Percentiles rank a stretch among this genome's conserved stretches.
phyloP scores from a whole-genome alignment of 2,113 vertebrate species.

The Cololabis saira region DNA sequence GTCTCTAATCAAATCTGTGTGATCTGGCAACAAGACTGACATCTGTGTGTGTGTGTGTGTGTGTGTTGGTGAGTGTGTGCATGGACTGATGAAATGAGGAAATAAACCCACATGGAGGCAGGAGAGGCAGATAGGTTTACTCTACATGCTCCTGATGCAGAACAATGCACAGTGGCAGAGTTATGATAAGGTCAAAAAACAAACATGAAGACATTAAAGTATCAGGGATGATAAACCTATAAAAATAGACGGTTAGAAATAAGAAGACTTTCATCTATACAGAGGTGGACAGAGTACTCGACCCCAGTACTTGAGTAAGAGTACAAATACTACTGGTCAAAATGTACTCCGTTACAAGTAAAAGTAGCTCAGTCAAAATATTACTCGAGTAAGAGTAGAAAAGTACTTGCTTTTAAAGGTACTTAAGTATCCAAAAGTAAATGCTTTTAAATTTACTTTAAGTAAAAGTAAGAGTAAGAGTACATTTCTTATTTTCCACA shows the following conservation, averaged over 20 bases:
- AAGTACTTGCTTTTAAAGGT: no score
- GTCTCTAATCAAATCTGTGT: constrained; percentile 76
- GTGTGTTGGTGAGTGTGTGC: constrained; percentile 28
- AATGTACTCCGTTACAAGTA: no score
- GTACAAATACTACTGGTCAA: no score
- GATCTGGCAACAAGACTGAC: constrained; percentile 70
- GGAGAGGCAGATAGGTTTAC: constrained; percentile 19
- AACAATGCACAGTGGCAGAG: constrained; percentile 31
- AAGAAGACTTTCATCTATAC: constrained; percentile 6
- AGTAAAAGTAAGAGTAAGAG: no score
- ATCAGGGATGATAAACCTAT: constrained; percentile 1
- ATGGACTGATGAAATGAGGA: constrained; percentile 40
- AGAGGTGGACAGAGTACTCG: no score
- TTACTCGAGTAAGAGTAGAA: no score
- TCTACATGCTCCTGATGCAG: constrained; percentile 30
- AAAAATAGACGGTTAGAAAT: constrained; percentile 7
- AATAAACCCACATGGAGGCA: constrained; percentile 37
- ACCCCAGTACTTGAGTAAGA: no score
- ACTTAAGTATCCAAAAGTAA: no score
- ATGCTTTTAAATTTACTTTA: no score
- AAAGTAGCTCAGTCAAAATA: no score
- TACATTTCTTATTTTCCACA: no score
- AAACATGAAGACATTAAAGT: constrained; percentile 60
- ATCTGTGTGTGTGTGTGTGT: constrained; percentile 33
- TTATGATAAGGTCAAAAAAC: constrained; percentile 38